Conservation (phyloP, 1,140 invertebrate genomes). For the Drosophila nikananu region DNA sequence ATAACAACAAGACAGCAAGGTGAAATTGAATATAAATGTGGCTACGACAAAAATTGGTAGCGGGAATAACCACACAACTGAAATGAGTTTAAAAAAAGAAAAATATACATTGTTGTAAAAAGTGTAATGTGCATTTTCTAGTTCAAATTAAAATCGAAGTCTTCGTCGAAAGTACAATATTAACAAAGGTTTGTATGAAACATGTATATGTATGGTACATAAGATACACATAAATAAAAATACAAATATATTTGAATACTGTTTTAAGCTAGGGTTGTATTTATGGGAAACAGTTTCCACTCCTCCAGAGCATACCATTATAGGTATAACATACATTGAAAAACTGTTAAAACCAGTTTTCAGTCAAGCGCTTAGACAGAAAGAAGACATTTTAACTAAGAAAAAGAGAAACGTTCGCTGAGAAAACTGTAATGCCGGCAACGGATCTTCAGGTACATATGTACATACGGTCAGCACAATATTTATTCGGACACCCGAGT, state of each 20-base stretch:
- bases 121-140: not conserved
- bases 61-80: not conserved
- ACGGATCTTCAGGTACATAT: not conserved
- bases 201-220: too few relatives aligned
- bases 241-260: not conserved
- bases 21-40: not conserved
- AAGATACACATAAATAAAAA: too few relatives aligned
- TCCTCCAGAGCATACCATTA: not conserved
- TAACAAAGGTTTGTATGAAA: not conserved
- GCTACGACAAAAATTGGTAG: not conserved
- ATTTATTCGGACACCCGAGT: too few relatives aligned
- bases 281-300: not conserved
- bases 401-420: not conserved
- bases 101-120: not conserved
- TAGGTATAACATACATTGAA: constrained; percentile 3
- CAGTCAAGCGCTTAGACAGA: not conserved
- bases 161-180: not conserved
- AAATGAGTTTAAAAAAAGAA: too few relatives aligned
- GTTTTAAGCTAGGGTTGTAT: not conserved
- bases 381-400: not conserved
- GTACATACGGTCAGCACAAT: too few relatives aligned
- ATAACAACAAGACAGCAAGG: not conserved
- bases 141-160: not conserved
- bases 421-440: not conserved
- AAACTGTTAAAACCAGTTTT: constrained; percentile 15